Evolutionary conservation across 2,888 invertebrate genomes (phyloP).

Genomic region (Belgica antarctica): DNA sequence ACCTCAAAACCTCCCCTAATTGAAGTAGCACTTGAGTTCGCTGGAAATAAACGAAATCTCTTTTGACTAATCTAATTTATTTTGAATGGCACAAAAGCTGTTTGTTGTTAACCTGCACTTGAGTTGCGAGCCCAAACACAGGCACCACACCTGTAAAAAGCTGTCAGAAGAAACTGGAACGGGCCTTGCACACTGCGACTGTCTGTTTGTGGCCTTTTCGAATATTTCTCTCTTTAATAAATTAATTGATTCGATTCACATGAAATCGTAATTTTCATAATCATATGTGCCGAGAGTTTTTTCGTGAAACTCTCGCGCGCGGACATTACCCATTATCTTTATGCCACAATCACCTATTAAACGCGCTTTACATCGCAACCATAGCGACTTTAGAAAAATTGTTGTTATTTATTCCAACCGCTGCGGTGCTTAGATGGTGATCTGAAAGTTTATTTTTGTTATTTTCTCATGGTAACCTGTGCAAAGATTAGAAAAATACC

Average conservation of each 20-base stretch:
- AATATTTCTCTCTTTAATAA: background rate
- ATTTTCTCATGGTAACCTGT: conserved; percentile 22
- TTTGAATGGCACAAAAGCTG: conserved; percentile 8
- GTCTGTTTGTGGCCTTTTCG: background rate
- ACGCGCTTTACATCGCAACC: conserved; percentile 17
- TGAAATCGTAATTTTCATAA: conserved; percentile 27
- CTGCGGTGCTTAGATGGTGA: conserved; percentile 1
- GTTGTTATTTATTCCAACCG: background rate
- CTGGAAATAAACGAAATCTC: conserved; percentile 6
- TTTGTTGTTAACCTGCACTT: conserved; percentile 4
- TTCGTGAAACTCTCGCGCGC: background rate
- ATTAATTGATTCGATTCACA: conserved; percentile 38
- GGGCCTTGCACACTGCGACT: background rate
- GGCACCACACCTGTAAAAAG: conserved; percentile 39
- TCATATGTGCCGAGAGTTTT: conserved; percentile 17
- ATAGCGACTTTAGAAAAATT: conserved; percentile 1
- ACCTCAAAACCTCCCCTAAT: background rate
- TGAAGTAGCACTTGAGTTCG: background rate
- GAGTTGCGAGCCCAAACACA: background rate
- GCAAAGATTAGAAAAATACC: conserved; percentile 21
- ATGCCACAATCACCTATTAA: background rate
- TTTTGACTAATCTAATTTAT: conserved; percentile 19
- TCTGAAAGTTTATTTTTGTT: conserved; percentile 19
- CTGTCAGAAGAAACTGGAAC: conserved; percentile 23
- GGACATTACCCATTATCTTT: background rate